These are phyloP conservation scores for Elymnias hypermnestra DNA, from an alignment of 1,140 invertebrate species.

Conservation along the genomic window DNA sequence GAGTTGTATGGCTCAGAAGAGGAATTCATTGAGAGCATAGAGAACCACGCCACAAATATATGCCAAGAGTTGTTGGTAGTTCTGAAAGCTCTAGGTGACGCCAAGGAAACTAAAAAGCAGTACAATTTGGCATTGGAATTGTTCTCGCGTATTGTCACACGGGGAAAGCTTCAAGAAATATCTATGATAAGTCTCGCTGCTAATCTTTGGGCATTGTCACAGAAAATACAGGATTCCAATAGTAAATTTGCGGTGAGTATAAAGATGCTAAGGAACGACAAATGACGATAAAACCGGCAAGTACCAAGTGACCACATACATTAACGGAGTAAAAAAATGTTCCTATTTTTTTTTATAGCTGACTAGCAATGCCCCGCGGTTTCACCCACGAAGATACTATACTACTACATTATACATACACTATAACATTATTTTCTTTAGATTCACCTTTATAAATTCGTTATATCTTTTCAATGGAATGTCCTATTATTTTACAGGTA, in stretches of 20 bases:
- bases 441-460: no score
- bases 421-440: no score
- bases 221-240: constrained; percentile 53
- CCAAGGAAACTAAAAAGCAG: constrained; percentile 80
- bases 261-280: no score
- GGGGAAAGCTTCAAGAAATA: constrained; percentile 81
- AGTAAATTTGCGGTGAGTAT: constrained; percentile 57
- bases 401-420: no score
- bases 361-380: no score
- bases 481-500: no score
- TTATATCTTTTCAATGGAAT: no score
- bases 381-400: no score
- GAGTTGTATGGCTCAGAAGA: constrained; percentile 92
- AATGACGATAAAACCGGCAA: no score
- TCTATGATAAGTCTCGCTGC: constrained; percentile 80
- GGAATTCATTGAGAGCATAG: constrained; percentile 89
- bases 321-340: no score
- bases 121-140: constrained; percentile 84
- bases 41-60: constrained; percentile 86
- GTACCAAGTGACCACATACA: no score
- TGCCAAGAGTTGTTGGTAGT: constrained; percentile 86
- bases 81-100: constrained; percentile 80
- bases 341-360: no score
- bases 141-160: constrained; percentile 82
- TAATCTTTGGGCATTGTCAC: constrained; percentile 87